Conservation (phyloP, 2,888 invertebrate species). For the Amphipyra berbera region DNA sequence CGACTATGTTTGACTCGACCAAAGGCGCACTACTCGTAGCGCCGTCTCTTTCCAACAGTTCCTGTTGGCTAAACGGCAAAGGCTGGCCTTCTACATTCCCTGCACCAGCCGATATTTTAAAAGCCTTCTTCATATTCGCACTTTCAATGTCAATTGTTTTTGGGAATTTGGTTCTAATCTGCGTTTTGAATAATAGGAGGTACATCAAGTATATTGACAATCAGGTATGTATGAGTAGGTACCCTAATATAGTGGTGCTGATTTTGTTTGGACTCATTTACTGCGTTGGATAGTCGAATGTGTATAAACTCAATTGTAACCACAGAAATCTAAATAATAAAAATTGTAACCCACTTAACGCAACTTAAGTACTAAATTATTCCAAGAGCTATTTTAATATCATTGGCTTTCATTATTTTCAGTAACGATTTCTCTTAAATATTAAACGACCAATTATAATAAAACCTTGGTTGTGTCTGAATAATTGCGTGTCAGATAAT, state of each 20-base stretch:
- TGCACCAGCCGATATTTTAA: conserved; percentile 93
- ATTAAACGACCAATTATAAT: conserved; percentile 21
- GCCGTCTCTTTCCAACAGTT: conserved; percentile 95
- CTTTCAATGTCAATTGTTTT: conserved; percentile 94
- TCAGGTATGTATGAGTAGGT: conserved; percentile 90
- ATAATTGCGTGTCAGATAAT: conserved; percentile 37
- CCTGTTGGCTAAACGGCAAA: conserved; percentile 93
- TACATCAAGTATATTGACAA: conserved; percentile 96
- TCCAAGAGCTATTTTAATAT: too few species aligned
- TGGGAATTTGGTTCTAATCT: conserved; percentile 94
- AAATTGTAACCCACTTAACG: too few species aligned
- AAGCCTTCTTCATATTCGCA: conserved; percentile 93
- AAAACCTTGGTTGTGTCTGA: conserved; percentile 31
- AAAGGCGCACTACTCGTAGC: conserved; percentile 94
- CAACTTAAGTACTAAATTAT: too few species aligned
- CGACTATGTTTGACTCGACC: conserved; percentile 91
- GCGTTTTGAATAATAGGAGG: conserved; percentile 95
- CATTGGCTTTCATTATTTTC: neutral
- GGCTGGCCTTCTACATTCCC: conserved; percentile 91
- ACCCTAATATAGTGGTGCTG: neutral
- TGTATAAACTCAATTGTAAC: too few species aligned
- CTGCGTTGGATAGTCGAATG: too few species aligned
- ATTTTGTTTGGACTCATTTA: neutral
- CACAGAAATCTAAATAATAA: too few species aligned
- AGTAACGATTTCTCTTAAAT: conserved; percentile 7